Conservation (phyloP, 2,113 vertebrate species). For the Sinosuthora webbiana region DNA sequence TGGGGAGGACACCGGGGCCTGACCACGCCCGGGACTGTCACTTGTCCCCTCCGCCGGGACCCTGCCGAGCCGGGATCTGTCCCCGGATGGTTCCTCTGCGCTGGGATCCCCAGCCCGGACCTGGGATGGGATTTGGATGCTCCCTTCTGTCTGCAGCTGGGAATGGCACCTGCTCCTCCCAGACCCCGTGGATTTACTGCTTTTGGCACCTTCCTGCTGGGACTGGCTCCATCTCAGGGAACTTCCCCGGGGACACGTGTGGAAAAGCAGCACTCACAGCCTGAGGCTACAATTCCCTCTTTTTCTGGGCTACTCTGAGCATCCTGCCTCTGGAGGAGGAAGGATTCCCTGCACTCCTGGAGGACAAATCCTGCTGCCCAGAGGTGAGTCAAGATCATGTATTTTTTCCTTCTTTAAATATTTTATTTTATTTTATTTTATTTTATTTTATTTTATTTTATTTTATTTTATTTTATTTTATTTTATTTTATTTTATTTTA, state of each 20-base stretch:
- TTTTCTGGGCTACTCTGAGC: neutral
- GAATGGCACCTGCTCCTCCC: neutral
- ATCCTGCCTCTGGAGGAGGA: neutral
- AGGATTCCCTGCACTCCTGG: fast-evolving
- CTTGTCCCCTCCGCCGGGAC: neutral
- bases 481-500: too few species aligned
- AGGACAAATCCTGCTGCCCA: neutral
- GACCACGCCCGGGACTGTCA: fast-evolving
- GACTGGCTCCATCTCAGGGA: fast-evolving
- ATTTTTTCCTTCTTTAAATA: neutral
- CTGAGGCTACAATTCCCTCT: neutral
- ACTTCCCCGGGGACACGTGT: fast-evolving
- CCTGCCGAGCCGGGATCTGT: neutral
- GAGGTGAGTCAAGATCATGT: neutral
- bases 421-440: neutral
- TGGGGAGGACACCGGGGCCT: neutral
- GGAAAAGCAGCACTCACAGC: neutral
- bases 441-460: too few species aligned
- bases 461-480: too few species aligned
- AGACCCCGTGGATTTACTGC: neutral
- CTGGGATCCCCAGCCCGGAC: neutral
- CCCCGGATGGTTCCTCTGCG: neutral
- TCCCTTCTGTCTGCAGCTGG: neutral
- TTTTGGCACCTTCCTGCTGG: neutral
- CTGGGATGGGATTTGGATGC: neutral